Base-by-base conservation (phyloP, 1,140 invertebrate species). In the Cheumatopsyche charites region DNA sequence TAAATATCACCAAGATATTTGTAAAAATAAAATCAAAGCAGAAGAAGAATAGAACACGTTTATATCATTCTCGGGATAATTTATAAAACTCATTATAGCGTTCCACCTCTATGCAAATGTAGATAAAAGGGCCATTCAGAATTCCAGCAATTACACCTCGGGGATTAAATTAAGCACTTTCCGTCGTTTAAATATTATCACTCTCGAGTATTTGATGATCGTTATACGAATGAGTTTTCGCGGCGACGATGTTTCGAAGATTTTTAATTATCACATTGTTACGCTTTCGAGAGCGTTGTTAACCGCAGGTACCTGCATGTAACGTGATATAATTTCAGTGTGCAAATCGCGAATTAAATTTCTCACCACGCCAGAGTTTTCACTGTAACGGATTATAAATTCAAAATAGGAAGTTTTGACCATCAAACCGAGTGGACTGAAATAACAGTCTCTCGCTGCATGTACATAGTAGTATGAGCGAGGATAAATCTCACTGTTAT, bases 331-430 rank as follows among this genome's bases (percentile, higher is more conserved):
- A 36, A 4, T 36, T 36, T 36, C 29, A 3, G 3, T 36, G 29
- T 9, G 29, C 29, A 36, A 36, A 36, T 36, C 29, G 29, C 29
- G 29, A 36, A 36, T 36, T 36, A 36, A 36, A 36, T 36, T 9
- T 36, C 29, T 36, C 29, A 4, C 29, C 9, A 36, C 29, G 3
- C 29, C n/a, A 43, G 45, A 19, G 5, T 19, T 49, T 15, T 49
- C 45, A 13, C 45, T n/a, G 55, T 15, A 12, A 19, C 55, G 21
- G 55, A 61, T 61, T 61, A 61, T 61, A 61, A 61, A 61, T 61
- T 61, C 21, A 61, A 61, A 36, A 61, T 61, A 61, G 23, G n/a
- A 61, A 61, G 55, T 61, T 61, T 61, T 25, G 47, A 13, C 55
- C n/a, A 61, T 61, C 55, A 23, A 61, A 23, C 15, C 23, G 9